Percentiles rank a stretch among this genome's conserved stretches.
Conservation (phyloP, 2,797 vertebrate species). For the Miichthys miiuy region DNA sequence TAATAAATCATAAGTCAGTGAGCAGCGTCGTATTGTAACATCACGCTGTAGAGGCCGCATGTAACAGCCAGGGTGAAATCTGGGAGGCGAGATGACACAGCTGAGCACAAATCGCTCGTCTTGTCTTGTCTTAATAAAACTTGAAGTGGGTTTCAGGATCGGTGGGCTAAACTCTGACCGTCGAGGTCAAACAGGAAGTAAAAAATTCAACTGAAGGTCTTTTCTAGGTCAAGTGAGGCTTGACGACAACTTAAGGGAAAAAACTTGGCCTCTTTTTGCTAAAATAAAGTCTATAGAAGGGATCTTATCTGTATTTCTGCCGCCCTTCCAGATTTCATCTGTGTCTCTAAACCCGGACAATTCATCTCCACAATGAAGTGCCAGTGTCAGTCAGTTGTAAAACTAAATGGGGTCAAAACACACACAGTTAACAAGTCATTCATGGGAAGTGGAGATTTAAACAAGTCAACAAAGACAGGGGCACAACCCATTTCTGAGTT, state of each 20-base stretch:
- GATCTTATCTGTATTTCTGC: slow-evolving; percentile 26
- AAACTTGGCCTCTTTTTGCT: slow-evolving; percentile 8
- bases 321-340: slow-evolving; percentile 16
- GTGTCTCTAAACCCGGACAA: slow-evolving; percentile 2
- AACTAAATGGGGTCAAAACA: slow-evolving; percentile 45
- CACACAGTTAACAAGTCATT: slow-evolving; percentile 35
- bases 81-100: not conserved
- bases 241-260: slow-evolving; percentile 15
- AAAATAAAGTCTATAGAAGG: slow-evolving; percentile 17
- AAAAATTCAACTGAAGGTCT: slow-evolving; percentile 46
- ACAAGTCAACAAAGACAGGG: slow-evolving; percentile 39
- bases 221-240: slow-evolving; percentile 54
- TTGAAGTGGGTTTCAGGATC: not conserved
- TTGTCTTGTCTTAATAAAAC: not conserved
- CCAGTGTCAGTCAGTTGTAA: slow-evolving; percentile 17
- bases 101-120: not conserved
- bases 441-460: slow-evolving; percentile 46
- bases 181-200: slow-evolving; percentile 63
- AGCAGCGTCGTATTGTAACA: not conserved
- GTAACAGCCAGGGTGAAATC: not conserved
- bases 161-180: slow-evolving; percentile 29
- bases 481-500: slow-evolving; percentile 3
- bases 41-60: not conserved
- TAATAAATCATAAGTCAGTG: slow-evolving; percentile 12
- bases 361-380: slow-evolving; percentile 12